Evolutionary conservation across 2,888 invertebrate genomes (phyloP).

Genomic region (Miltochrista miniata): DNA sequence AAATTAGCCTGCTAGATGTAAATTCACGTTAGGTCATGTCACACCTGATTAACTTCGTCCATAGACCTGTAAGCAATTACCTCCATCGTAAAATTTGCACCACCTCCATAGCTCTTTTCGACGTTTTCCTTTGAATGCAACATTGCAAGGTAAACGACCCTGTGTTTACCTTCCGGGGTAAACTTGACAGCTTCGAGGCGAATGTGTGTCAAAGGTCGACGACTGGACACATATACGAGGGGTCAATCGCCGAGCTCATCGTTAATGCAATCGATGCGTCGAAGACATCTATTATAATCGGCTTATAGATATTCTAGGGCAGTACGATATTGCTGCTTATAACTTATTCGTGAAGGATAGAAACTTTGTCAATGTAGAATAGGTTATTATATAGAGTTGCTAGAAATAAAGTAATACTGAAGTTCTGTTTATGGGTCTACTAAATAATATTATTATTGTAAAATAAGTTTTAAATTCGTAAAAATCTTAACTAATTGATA

Average conservation of each 20-base stretch:
- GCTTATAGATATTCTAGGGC: neutral
- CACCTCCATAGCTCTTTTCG: constrained; percentile 3
- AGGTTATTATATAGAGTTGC: too few species aligned
- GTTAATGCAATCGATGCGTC: constrained; percentile 38
- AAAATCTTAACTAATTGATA: too few species aligned
- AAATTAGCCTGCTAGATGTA: too few species aligned
- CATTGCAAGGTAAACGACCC: constrained; percentile 43
- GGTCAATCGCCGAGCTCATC: constrained; percentile 33
- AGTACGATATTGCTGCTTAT: neutral
- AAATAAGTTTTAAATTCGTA: too few species aligned
- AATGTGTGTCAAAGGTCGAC: constrained; percentile 39
- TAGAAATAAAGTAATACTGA: too few species aligned
- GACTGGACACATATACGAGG: constrained; percentile 30
- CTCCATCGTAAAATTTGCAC: neutral
- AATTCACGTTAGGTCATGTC: too few species aligned
- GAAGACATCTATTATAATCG: constrained; percentile 7
- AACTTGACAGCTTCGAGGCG: constrained; percentile 51
- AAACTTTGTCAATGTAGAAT: neutral
- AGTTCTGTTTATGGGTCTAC: too few species aligned
- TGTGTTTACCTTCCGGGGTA: constrained; percentile 56
- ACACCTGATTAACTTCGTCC: too few species aligned
- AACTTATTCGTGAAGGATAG: neutral
- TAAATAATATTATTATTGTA: too few species aligned
- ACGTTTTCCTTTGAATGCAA: constrained; percentile 14
- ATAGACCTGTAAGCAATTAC: too few species aligned